Conservation (phyloP, 2,113 vertebrate species). For the Nansenia antarctica region DNA sequence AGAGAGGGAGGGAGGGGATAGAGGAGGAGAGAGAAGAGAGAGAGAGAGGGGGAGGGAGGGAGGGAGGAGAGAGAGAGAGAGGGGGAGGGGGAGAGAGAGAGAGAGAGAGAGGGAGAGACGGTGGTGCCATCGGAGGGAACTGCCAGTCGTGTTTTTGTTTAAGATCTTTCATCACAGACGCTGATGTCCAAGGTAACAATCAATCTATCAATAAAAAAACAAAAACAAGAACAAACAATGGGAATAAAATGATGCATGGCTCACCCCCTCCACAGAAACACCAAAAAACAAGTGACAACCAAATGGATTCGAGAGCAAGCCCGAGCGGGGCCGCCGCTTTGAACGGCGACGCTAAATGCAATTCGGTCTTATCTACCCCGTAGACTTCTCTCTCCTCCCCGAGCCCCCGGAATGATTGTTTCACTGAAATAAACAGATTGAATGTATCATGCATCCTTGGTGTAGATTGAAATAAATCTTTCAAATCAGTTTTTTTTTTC, state of each 20-base stretch:
- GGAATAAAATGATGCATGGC: slow-evolving; percentile 65
- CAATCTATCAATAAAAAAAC: slow-evolving; percentile 67
- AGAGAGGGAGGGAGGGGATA: not conserved
- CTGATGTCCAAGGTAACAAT: slow-evolving; percentile 66
- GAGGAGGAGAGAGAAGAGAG: not conserved
- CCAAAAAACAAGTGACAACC: slow-evolving; percentile 54
- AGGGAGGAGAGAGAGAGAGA: no score
- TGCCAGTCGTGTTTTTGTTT: slow-evolving; percentile 53
- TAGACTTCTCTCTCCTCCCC: slow-evolving; percentile 56
- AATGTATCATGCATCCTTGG: slow-evolving; percentile 74
- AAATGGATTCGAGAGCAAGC: slow-evolving; percentile 60
- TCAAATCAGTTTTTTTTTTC: slow-evolving; percentile 64
- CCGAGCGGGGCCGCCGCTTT: slow-evolving; percentile 26
- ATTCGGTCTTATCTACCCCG: slow-evolving; percentile 65
- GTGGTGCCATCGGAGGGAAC: slow-evolving; percentile 14
- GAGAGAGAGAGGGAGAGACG: not conserved
- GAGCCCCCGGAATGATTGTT: slow-evolving; percentile 73
- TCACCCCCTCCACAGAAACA: slow-evolving; percentile 16
- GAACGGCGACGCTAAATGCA: slow-evolving; percentile 53
- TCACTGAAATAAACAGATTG: slow-evolving; percentile 79
- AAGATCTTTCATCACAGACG: slow-evolving; percentile 60
- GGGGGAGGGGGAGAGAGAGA: no score
- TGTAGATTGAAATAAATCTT: slow-evolving; percentile 76
- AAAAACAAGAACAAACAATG: slow-evolving; percentile 52
- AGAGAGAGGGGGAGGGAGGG: no score